phyloP scores from a whole-genome alignment of 2,113 vertebrate genomes.

The Marmota flaviventris region DNA sequence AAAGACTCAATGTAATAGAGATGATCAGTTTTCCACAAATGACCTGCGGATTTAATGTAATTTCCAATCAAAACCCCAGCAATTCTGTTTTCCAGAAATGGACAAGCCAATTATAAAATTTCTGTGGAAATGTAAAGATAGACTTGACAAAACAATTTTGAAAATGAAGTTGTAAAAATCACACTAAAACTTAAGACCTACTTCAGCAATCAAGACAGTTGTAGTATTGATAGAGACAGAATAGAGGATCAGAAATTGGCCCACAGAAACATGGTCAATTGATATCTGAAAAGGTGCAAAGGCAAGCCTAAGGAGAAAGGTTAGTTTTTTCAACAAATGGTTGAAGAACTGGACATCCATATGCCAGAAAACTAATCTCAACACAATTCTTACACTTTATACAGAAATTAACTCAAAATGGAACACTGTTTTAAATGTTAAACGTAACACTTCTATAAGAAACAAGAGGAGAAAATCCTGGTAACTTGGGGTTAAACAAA shows the following conservation, averaged over 20 bases:
- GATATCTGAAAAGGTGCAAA: background rate
- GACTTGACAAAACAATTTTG: background rate
- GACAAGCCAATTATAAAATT: background rate
- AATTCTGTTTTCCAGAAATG: background rate
- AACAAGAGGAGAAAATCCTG: conserved; percentile 22
- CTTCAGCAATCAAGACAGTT: background rate
- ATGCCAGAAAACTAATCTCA: background rate
- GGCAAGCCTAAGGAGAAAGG: background rate
- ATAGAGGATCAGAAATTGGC: background rate
- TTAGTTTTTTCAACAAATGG: background rate
- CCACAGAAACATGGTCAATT: background rate
- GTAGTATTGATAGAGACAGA: background rate
- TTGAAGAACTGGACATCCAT: background rate
- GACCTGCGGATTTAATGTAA: background rate
- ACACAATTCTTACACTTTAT: background rate
- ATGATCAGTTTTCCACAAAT: background rate
- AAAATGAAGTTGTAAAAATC: background rate
- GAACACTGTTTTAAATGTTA: background rate
- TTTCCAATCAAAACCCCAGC: conserved; percentile 12
- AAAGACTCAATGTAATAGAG: background rate
- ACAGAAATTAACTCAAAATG: conserved; percentile 10
- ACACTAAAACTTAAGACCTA: background rate
- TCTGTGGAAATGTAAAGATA: background rate
- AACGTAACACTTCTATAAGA: background rate
- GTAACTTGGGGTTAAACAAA: background rate